Conservation (phyloP, 2,113 vertebrate species). For the Phasianus colchicus region DNA sequence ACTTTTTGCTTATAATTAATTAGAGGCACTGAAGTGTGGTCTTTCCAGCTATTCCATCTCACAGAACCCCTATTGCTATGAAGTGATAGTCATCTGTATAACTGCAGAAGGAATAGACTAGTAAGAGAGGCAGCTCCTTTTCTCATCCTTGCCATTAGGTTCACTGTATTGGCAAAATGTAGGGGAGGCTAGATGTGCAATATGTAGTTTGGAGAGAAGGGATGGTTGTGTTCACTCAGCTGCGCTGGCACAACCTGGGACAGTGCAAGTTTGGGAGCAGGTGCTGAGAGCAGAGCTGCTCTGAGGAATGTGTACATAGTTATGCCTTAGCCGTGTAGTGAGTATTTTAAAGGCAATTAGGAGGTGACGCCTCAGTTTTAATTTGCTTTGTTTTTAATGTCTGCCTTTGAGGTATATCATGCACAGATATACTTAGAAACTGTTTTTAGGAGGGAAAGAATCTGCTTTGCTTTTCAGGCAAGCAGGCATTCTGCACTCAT, state of each 20-base stretch:
- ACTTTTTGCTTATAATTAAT: background rate
- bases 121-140: background rate
- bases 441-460: background rate
- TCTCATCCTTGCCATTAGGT: background rate
- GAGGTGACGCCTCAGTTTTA: background rate
- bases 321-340: background rate
- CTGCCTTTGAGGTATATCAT: background rate
- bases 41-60: background rate
- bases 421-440: background rate
- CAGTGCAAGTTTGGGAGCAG: background rate
- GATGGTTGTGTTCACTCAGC: background rate
- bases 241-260: background rate
- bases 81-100: background rate
- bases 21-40: background rate
- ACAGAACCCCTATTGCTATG: background rate
- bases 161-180: background rate
- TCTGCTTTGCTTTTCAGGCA: too few species aligned
- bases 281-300: background rate
- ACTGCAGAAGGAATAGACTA: background rate
- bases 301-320: background rate
- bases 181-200: background rate
- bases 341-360: background rate
- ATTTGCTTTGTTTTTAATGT: background rate
- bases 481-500: background rate
- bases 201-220: background rate